Evolutionary conservation across 2,888 invertebrate genomes (phyloP).

Genomic region (Mylabris sibirica): DNA sequence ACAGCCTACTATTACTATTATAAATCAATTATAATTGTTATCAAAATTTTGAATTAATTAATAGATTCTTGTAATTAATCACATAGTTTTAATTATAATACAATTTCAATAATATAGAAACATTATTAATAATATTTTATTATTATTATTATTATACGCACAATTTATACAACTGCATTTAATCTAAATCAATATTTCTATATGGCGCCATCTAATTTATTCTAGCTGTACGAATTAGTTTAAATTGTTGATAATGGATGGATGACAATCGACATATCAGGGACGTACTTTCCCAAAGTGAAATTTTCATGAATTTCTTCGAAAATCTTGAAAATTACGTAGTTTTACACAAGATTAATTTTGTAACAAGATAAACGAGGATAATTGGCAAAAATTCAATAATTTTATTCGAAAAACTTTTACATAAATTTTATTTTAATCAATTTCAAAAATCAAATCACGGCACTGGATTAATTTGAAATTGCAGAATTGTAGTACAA

Average conservation of each 20-base stretch:
- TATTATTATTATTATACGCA: slow-evolving; percentile 26
- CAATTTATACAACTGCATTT: slow-evolving; percentile 29
- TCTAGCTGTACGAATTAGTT: background rate
- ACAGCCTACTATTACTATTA: slow-evolving; percentile 21
- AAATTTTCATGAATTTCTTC: background rate
- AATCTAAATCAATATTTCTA: slow-evolving; percentile 33
- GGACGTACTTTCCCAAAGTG: background rate
- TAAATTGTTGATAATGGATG: background rate
- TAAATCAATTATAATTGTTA: slow-evolving; percentile 8
- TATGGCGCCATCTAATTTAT: slow-evolving; percentile 20
- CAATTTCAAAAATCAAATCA: too few relatives aligned
- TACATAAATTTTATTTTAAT: background rate
- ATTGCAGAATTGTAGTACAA: background rate
- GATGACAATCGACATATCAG: background rate
- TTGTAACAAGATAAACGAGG: too few relatives aligned
- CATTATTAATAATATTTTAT: slow-evolving; percentile 28
- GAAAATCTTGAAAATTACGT: too few relatives aligned
- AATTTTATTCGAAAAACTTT: background rate
- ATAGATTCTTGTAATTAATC: slow-evolving; percentile 23
- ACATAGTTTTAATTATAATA: slow-evolving; percentile 22
- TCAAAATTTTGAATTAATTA: slow-evolving; percentile 10
- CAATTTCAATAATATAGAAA: slow-evolving; percentile 14
- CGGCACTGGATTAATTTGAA: background rate
- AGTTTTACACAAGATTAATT: too few relatives aligned
- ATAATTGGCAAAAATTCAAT: background rate